These are phyloP conservation scores for Esperia sulphurella DNA, from an alignment of 2,888 invertebrate species.

Conservation along the genomic window DNA sequence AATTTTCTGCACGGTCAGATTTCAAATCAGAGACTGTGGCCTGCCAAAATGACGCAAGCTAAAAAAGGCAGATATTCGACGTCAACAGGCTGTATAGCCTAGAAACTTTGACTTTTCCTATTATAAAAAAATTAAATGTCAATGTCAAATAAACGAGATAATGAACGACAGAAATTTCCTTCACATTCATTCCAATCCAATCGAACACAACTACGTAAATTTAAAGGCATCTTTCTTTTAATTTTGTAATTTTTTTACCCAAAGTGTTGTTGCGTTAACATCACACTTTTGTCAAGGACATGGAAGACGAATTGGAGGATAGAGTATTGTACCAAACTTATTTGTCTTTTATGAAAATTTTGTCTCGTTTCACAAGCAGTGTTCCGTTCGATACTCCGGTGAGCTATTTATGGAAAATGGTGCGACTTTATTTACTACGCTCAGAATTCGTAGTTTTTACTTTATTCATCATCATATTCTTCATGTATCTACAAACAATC, in stretches of 20 bases:
- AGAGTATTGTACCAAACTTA: constrained; percentile 93
- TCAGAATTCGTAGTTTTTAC: constrained; percentile 89
- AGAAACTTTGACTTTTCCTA: neutral
- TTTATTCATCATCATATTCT: constrained; percentile 83
- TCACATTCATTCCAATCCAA: too few relatives aligned
- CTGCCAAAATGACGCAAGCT: too few relatives aligned
- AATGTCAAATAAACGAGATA: neutral
- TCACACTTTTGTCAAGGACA: constrained; percentile 54
- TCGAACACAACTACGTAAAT: neutral
- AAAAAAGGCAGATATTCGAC: too few relatives aligned
- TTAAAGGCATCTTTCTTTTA: constrained; percentile 11
- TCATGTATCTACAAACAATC: constrained; percentile 90
- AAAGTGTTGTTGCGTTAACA: constrained; percentile 21
- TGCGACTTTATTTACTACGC: constrained; percentile 87
- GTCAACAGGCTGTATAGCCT: neutral
- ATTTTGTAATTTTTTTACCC: constrained; percentile 5
- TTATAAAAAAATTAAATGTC: neutral
- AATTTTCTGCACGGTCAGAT: too few relatives aligned
- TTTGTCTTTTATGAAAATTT: constrained; percentile 90
- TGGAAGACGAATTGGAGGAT: constrained; percentile 96
- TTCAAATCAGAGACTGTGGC: too few relatives aligned
- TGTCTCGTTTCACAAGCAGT: constrained; percentile 90
- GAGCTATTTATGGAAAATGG: constrained; percentile 88
- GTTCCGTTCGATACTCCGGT: constrained; percentile 87
- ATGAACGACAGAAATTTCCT: neutral